A percentile compares a stretch with the other conserved stretches of the same genome.
These are phyloP conservation scores for Bimastos eiseni DNA, from an alignment of 2,888 invertebrate genomes.

Conservation along the genomic window DNA sequence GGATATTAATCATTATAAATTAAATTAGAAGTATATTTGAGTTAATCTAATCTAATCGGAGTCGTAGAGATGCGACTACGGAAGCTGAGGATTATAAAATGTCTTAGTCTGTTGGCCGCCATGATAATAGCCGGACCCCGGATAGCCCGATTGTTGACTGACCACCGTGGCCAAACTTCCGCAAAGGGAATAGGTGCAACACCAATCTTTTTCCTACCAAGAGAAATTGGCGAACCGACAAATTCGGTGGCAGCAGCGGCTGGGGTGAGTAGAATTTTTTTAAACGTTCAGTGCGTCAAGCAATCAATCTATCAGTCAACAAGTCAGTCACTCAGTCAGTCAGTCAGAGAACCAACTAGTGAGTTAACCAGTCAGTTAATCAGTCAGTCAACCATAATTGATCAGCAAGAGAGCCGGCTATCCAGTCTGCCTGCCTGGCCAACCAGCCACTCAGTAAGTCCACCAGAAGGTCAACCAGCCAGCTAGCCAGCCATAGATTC, in stretches of 20 bases:
- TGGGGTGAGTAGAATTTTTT: not conserved
- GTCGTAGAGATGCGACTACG: conserved; percentile 52
- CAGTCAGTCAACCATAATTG: too few species aligned
- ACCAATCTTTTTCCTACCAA: not conserved
- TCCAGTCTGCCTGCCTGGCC: too few species aligned
- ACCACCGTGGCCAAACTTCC: conserved; percentile 24
- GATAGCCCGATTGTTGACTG: conserved; percentile 47
- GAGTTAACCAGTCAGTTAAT: not conserved
- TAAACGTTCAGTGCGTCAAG: too few species aligned
- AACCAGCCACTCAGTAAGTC: too few species aligned
- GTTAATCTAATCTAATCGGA: not conserved
- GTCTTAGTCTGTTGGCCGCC: conserved; percentile 48
- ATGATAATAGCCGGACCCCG: conserved; percentile 51
- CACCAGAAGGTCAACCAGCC: not conserved
- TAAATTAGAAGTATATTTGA: too few species aligned
- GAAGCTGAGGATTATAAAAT: conserved; percentile 52
- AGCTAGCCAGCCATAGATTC: too few species aligned
- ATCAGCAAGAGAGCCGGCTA: too few species aligned
- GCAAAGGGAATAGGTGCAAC: not conserved
- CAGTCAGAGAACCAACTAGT: too few species aligned
- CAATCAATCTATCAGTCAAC: too few species aligned
- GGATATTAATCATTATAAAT: not conserved
- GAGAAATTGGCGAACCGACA: not conserved
- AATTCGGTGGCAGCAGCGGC: not conserved
- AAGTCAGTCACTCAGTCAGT: too few species aligned